phyloP scores from a whole-genome alignment of 2,888 invertebrate species.

The Hartigia nigra region DNA sequence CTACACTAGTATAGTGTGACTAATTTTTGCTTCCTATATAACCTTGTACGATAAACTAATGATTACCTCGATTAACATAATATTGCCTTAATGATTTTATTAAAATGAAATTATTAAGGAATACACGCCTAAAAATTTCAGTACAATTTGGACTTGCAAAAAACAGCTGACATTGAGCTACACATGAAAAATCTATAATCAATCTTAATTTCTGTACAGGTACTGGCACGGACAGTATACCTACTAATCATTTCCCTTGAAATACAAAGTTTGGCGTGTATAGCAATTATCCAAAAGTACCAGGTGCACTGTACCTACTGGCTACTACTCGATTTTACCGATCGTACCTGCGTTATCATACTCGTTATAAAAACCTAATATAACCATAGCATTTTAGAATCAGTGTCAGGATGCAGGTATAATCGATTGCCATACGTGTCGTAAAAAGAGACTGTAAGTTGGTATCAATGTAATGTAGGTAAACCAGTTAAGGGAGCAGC shows the following conservation, averaged over 20 bases:
- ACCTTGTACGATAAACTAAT: neutral
- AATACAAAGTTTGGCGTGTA: neutral
- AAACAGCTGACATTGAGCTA: neutral
- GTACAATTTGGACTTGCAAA: neutral
- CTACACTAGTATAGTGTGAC: too few relatives aligned
- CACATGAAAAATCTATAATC: neutral
- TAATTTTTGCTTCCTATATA: neutral
- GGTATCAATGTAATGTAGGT: constrained; percentile 23
- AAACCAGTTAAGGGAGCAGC: constrained; percentile 53
- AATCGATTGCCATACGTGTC: neutral
- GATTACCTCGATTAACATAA: neutral
- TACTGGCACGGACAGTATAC: neutral
- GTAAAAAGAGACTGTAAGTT: neutral
- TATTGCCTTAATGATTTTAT: neutral
- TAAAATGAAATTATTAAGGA: neutral
- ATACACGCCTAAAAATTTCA: neutral
- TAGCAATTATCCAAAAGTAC: neutral
- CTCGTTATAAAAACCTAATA: neutral
- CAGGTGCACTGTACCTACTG: neutral
- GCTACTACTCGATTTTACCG: neutral
- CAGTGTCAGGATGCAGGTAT: neutral
- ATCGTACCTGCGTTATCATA: neutral
- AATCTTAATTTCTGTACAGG: neutral
- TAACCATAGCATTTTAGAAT: neutral
- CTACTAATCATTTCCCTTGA: neutral